phyloP scores from a whole-genome alignment of 2,113 vertebrate genomes.

The Macquaria australasica region DNA sequence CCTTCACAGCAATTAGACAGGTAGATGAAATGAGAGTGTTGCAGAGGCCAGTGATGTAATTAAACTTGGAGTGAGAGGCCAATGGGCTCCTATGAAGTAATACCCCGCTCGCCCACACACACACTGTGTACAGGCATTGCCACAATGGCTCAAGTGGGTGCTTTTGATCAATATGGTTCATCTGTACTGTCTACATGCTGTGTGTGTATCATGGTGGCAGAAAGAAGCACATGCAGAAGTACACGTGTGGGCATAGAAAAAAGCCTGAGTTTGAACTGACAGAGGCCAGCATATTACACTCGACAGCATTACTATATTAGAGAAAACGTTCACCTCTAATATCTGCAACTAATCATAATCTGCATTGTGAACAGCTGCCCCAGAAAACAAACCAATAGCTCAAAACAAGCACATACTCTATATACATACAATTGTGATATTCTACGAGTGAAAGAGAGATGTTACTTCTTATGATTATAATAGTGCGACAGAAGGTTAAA shows the following conservation, averaged over 20 bases:
- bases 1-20: conserved; percentile 72
- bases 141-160: background rate
- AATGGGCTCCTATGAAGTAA: conserved; percentile 46
- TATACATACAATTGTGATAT: background rate
- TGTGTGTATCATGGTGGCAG: background rate
- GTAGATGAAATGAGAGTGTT: conserved; percentile 71
- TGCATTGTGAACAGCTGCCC: background rate
- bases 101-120: conserved; percentile 15
- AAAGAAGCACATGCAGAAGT: background rate
- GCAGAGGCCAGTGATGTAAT: conserved; percentile 74
- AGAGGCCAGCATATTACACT: background rate
- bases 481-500: background rate
- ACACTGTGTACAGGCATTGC: background rate
- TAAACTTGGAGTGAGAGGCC: conserved; percentile 71
- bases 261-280: background rate
- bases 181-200: background rate
- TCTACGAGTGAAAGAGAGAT: too few species aligned
- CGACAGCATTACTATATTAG: background rate
- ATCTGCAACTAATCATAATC: background rate
- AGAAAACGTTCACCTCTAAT: background rate
- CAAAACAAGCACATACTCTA: background rate
- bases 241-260: background rate
- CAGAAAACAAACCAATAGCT: background rate
- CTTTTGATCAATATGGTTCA: conserved; percentile 16
- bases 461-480: background rate